phyloP scores from a whole-genome alignment of 2,797 vertebrate genomes.

The Cuniculus paca region DNA sequence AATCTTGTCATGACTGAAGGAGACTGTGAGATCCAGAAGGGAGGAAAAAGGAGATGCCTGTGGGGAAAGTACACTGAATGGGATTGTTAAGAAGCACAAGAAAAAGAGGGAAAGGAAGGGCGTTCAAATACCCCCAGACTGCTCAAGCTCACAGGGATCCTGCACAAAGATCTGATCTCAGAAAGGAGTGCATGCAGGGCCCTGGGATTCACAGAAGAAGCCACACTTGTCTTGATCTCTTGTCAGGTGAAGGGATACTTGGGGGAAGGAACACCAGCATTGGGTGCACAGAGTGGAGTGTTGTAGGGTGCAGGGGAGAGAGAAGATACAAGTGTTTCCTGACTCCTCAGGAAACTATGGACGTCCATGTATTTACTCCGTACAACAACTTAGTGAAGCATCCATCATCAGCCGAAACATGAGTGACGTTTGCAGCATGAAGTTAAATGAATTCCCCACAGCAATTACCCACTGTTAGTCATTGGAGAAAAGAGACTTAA shows the following conservation, averaged over 20 bases:
- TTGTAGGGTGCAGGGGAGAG: not conserved
- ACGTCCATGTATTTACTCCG: fast-evolving
- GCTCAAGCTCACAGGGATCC: too few species aligned
- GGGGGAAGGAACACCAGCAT: not conserved
- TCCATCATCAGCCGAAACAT: not conserved
- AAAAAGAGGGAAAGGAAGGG: not conserved
- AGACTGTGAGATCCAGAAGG: not conserved
- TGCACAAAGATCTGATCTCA: not conserved
- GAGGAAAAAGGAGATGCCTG: not conserved
- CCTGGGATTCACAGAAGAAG: not conserved
- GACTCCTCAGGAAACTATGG: not conserved
- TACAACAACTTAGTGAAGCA: not conserved
- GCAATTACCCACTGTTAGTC: not conserved
- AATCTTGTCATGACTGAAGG: not conserved
- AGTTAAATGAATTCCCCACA: not conserved
- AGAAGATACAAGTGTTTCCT: not conserved
- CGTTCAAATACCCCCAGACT: fast-evolving
- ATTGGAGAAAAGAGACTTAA: not conserved
- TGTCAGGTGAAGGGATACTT: not conserved
- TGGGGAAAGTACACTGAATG: not conserved
- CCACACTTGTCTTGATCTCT: too few species aligned
- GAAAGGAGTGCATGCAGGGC: not conserved
- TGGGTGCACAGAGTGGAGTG: not conserved
- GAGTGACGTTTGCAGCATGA: not conserved
- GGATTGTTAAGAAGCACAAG: not conserved